A percentile compares a stretch with the other conserved stretches of the same genome.
phyloP scores from a whole-genome alignment of 2,113 vertebrate genomes.

The Euleptes europaea region DNA sequence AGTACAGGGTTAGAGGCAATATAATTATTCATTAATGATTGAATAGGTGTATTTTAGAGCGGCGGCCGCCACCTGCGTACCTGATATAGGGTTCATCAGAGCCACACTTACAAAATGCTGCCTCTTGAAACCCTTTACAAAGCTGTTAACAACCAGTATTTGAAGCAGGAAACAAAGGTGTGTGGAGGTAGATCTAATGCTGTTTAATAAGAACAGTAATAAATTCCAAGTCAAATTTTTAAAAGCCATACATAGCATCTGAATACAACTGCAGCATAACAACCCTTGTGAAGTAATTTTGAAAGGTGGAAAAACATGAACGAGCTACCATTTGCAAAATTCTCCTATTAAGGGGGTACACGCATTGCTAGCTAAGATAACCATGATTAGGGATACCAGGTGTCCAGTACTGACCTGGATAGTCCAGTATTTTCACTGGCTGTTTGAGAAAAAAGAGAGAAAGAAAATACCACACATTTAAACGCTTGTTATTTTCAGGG shows the following conservation, averaged over 20 bases:
- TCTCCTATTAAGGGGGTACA: constrained; percentile 22
- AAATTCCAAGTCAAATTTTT: constrained; percentile 35
- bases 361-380: neutral
- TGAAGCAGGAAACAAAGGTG: constrained; percentile 5
- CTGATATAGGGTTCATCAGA: constrained; percentile 33
- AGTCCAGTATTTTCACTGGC: too few species aligned
- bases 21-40: constrained; percentile 14
- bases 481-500: too few species aligned
- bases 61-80: constrained; percentile 19
- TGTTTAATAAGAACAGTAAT: constrained; percentile 49
- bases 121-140: constrained; percentile 44
- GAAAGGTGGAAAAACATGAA: neutral
- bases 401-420: too few species aligned
- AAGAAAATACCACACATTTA: too few species aligned
- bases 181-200: constrained; percentile 17
- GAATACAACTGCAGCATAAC: constrained; percentile 31
- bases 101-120: constrained; percentile 13
- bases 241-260: constrained; percentile 50
- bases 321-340: constrained; percentile 23
- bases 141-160: constrained; percentile 41
- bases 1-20: constrained; percentile 12
- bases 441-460: too few species aligned
- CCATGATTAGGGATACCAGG: too few species aligned
- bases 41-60: constrained; percentile 8
- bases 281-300: constrained; percentile 4